Percentiles rank a stretch among this genome's conserved stretches.
Evolutionary conservation across 2,888 invertebrate species (phyloP).

Genomic region (Thalpophila matura): DNA sequence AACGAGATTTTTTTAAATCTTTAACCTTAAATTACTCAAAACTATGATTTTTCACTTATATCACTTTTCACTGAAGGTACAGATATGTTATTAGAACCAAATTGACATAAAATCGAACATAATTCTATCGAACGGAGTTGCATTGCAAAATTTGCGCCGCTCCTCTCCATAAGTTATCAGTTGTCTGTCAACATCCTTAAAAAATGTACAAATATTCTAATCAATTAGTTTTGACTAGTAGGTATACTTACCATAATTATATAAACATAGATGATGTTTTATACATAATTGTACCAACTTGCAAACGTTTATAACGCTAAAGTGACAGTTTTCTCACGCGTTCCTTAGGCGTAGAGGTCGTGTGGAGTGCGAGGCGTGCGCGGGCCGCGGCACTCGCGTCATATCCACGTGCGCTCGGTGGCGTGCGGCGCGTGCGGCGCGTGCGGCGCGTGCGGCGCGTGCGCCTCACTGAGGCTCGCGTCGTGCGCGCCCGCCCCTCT

Average conservation of each 20-base stretch:
- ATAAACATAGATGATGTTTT: constrained; percentile 10
- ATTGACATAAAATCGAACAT: too few relatives aligned
- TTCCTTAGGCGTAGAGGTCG: constrained; percentile 83
- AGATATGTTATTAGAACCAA: neutral
- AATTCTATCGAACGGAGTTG: neutral
- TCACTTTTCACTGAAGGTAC: too few relatives aligned
- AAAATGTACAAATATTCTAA: constrained; percentile 19
- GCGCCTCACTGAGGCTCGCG: constrained; percentile 65
- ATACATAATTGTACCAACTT: constrained; percentile 30
- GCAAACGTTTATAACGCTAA: constrained; percentile 46
- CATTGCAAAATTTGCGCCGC: neutral
- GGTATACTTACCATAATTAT: constrained; percentile 44
- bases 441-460: constrained; percentile 64
- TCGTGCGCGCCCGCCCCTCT: constrained; percentile 74
- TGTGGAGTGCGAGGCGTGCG: constrained; percentile 79
- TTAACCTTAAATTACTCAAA: too few relatives aligned
- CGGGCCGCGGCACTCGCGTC: constrained; percentile 60
- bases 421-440: constrained; percentile 54
- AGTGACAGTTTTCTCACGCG: constrained; percentile 21
- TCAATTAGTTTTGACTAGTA: constrained; percentile 46
- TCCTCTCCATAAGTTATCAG: neutral
- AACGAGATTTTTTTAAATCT: too few relatives aligned
- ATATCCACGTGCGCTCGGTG: constrained; percentile 64
- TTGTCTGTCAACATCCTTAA: neutral
- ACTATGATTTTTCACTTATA: too few relatives aligned